Evolutionary conservation across 2,797 vertebrate genomes (phyloP), one percentile per base, ranked within the genome.

Genomic region (Crocodylus rhombifer): DNA sequence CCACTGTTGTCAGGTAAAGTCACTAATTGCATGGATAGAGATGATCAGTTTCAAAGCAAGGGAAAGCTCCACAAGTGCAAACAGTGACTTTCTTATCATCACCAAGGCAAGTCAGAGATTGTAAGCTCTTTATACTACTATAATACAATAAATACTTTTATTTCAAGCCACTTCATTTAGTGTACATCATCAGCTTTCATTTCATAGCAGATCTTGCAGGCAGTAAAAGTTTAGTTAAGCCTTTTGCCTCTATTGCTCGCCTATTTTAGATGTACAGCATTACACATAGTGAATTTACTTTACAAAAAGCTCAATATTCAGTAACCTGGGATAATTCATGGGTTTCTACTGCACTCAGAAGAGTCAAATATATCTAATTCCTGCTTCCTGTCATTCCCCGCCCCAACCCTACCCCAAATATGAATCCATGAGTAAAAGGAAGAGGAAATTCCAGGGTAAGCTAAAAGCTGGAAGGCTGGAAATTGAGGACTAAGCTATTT

Each of bases 221-320:
- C 79, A 86, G 57, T 28, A 30, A 82, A 88, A 67, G 83, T 75
- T 80, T 90, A 84, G 69, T 80, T 93, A 80, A 64, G n/a, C 87
- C 88, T 78, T 58, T 56, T 88, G 74, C 84, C 51, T 60, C 4
- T 73, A 86, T 87, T 58, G 57, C 17, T 63, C 79, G 90, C 82
- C 80, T 69, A 83, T 65, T 95, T 86, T 84, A 30, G 74, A 83
- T 28, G 51, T 74, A 84, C 30, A 71, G 71, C 20, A 75, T 30
- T 28, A 20, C 17, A 86, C 25, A 51, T 51, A 86, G 87, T 16
- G 61, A 89, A 87, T 36, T 75, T 58, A 82, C 33, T 92, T 90
- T 56, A 75, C n/a, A 58, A 87, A 89, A 15, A 89, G 77, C 25
- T 5, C 64, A 86, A 64, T 1, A 1, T 5, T 61, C 92, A 86